Evolutionary conservation across 1,140 invertebrate species (phyloP), one percentile per base, ranked within the genome.

Genomic region (Plutomurus gul): DNA sequence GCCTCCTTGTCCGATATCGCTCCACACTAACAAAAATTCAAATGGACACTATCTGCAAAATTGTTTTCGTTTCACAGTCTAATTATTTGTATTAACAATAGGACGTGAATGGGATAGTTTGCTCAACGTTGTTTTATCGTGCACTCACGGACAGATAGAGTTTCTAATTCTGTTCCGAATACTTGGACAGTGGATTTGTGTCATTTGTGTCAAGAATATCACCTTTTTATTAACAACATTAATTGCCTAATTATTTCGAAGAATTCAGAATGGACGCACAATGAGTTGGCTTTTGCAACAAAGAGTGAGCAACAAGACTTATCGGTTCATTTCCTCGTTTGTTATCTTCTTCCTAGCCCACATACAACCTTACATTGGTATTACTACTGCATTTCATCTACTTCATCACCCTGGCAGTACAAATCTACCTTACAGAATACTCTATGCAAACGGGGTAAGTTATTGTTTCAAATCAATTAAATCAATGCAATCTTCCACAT

Each of bases 371-470:
- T 76, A 78, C 51, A 49, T 79, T 30, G 77, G 77, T 47, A 78
- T 33, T 4, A 81, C 76, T 30, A 72, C 37, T 8, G 80, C 80
- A 6, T 81, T 81, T 77, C 80, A 81, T 49, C 25, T 81, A n/a
- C 46, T 76, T 8, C 73, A 78, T 40, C 72, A 79, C 36, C 51
- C 71, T n/a, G 33, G 22, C 20, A 72, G 30, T 37, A 33, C 43
- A 37, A 81, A 79, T 56, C 37, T 78, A n/a, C 80, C 76, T 13
- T 77, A 76, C 65, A 81, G 49, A 80, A 51, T 80, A 27, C 47
- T 82, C 20, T 82, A 82, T 56, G 81, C 78, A 18, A 82, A 82
- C 78, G 81, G 81, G 78, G 81, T 82, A 78, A 82, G 81, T 75
- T 39, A n/a, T 37, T 13, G 40, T 6, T n/a, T n/a, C 11, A 39